phyloP scores from a whole-genome alignment of 2,113 vertebrate genomes.

The Sclerurus mexicanus region DNA sequence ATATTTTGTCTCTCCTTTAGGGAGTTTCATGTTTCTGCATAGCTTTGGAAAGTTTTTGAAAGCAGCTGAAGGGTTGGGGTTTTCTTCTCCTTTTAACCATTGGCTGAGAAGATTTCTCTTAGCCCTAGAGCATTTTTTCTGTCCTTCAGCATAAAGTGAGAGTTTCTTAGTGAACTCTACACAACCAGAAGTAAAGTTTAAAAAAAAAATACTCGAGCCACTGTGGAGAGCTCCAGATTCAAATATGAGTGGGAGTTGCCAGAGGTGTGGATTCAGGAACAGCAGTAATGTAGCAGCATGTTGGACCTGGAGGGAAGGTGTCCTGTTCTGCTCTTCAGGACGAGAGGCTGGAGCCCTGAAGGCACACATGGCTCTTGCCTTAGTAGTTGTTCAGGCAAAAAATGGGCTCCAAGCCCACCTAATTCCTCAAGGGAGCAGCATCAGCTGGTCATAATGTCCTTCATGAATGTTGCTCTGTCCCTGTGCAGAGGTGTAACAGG shows the following conservation, averaged over 20 bases:
- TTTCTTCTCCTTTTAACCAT: not conserved
- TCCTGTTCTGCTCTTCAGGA: not conserved
- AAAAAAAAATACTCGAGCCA: not conserved
- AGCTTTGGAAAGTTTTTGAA: not conserved
- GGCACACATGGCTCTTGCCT: not conserved
- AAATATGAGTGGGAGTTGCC: not conserved
- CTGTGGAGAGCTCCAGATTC: not conserved
- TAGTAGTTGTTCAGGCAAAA: not conserved
- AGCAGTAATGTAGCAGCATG: not conserved
- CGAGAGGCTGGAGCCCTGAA: not conserved
- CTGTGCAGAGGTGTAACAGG: accelerated
- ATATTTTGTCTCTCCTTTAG: not conserved
- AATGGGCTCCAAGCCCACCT: too few relatives aligned
- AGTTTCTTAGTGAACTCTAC: not conserved
- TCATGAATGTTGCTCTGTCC: not conserved
- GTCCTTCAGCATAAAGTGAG: not conserved
- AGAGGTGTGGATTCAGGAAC: not conserved
- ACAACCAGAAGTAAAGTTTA: not conserved
- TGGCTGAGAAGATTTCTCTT: not conserved
- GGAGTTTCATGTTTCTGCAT: not conserved
- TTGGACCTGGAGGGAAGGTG: not conserved
- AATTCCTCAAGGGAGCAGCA: not conserved
- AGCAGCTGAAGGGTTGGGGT: not conserved
- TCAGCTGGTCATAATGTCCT: not conserved
- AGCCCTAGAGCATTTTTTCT: not conserved